Conservation (phyloP, 2,888 invertebrate species). For the Sylvicola cinctus region DNA sequence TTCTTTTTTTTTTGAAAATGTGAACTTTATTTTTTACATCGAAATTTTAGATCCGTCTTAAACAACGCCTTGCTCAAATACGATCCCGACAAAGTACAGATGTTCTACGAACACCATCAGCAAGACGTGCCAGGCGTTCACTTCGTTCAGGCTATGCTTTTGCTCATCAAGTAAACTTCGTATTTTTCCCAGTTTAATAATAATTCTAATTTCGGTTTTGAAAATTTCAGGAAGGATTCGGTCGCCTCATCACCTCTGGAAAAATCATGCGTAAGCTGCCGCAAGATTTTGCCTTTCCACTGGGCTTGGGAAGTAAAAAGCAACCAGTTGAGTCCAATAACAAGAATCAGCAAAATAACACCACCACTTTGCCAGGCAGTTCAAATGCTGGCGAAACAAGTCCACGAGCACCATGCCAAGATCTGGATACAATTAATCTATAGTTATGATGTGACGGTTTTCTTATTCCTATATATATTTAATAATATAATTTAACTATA, state of each 20-base stretch:
- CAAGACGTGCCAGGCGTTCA: conserved; percentile 73
- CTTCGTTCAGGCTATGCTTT: conserved; percentile 95
- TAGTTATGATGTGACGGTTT: conserved; percentile 19
- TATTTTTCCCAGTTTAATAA: neutral
- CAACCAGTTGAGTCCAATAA: conserved; percentile 10
- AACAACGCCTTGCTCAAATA: conserved; percentile 47
- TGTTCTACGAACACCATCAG: conserved; percentile 66
- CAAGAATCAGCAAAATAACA: conserved; percentile 8
- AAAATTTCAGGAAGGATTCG: conserved; percentile 60
- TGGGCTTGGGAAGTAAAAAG: conserved; percentile 30
- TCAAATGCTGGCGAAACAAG: conserved; percentile 17
- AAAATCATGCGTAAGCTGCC: conserved; percentile 83
- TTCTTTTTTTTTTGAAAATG: too few relatives aligned
- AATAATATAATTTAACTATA: too few relatives aligned
- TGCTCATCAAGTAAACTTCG: conserved; percentile 59
- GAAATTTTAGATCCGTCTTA: conserved; percentile 49
- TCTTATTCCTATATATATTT: too few relatives aligned
- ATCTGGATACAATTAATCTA: conserved; percentile 51
- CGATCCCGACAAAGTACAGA: conserved; percentile 52
- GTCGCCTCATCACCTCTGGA: conserved; percentile 89
- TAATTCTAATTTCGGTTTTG: conserved; percentile 1
- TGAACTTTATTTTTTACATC: too few relatives aligned
- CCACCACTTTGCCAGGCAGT: conserved; percentile 16
- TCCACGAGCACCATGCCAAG: conserved; percentile 45
- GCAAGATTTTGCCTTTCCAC: conserved; percentile 57